These are phyloP conservation scores for Lepilemur septentrionalis DNA, from an alignment of 2,797 vertebrate genomes.

Conservation along the genomic window DNA sequence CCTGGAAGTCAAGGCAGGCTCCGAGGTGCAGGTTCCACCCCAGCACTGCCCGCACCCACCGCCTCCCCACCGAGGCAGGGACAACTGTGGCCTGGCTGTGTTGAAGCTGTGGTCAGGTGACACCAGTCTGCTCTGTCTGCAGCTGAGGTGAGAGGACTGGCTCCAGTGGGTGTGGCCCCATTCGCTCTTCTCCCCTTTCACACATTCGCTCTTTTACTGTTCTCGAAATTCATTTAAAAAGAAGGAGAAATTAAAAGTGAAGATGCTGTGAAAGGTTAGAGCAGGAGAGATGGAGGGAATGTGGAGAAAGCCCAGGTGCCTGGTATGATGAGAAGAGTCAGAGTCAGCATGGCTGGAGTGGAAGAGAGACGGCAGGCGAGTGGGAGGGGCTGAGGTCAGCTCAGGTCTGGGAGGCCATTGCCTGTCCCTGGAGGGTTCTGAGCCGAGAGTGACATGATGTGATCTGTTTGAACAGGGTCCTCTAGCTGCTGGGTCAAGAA, in stretches of 20 bases:
- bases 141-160: neutral
- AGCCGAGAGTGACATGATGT: too few species aligned
- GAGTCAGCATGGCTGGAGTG: neutral
- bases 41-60: too few species aligned
- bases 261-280: neutral
- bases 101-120: neutral
- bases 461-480: neutral
- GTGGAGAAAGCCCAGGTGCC: neutral
- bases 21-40: accelerated
- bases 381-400: neutral
- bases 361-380: neutral
- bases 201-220: neutral
- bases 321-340: neutral
- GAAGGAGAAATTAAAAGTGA: neutral
- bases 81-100: accelerated
- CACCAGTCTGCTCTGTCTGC: accelerated
- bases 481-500: neutral
- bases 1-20: neutral
- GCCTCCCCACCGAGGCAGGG: neutral
- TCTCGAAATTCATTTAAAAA: neutral
- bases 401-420: neutral
- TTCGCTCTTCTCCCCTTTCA: neutral
- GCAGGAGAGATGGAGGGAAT: neutral
- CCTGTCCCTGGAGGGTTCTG: neutral
- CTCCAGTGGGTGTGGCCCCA: accelerated